phyloP scores from a whole-genome alignment of 2,113 vertebrate genomes.

The Nothobranchius kuhntae region DNA sequence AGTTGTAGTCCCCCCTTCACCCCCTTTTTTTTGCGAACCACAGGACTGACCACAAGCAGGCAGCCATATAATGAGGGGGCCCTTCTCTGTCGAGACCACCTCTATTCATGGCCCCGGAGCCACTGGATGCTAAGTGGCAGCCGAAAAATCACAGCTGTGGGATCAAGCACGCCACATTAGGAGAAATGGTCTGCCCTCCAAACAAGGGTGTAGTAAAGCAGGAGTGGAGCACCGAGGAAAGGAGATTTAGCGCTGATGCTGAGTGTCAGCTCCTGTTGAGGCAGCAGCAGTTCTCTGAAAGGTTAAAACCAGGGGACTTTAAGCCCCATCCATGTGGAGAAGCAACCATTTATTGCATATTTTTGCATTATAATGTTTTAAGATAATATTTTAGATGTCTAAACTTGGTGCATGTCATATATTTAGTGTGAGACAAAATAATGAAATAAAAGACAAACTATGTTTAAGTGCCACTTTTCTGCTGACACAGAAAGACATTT shows the following conservation, averaged over 20 bases:
- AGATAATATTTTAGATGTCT: neutral
- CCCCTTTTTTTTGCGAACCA: conserved; percentile 37
- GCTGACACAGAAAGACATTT: conserved; percentile 55
- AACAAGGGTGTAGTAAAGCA: conserved; percentile 39
- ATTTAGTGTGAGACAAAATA: neutral
- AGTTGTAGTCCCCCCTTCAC: conserved; percentile 1
- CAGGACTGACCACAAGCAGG: conserved; percentile 49
- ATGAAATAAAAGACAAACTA: conserved; percentile 1
- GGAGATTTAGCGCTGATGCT: conserved; percentile 13
- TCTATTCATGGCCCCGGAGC: conserved; percentile 62
- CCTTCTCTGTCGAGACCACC: conserved; percentile 70
- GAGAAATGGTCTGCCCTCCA: conserved; percentile 35
- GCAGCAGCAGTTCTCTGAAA: conserved; percentile 5
- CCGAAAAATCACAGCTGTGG: conserved; percentile 76
- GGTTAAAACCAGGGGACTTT: conserved; percentile 12
- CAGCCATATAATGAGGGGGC: conserved; percentile 54
- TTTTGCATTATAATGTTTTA: neutral
- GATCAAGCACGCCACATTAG: conserved; percentile 68
- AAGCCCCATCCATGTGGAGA: neutral
- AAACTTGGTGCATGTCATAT: neutral
- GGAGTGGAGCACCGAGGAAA: conserved; percentile 31
- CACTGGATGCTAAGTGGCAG: conserved; percentile 73
- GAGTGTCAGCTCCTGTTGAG: neutral
- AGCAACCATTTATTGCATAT: neutral
- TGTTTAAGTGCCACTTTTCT: conserved; percentile 41